Evolutionary conservation across 2,888 invertebrate species (phyloP), one percentile per base, ranked within the genome.

Genomic region (Hirtodrosophila duncani): DNA sequence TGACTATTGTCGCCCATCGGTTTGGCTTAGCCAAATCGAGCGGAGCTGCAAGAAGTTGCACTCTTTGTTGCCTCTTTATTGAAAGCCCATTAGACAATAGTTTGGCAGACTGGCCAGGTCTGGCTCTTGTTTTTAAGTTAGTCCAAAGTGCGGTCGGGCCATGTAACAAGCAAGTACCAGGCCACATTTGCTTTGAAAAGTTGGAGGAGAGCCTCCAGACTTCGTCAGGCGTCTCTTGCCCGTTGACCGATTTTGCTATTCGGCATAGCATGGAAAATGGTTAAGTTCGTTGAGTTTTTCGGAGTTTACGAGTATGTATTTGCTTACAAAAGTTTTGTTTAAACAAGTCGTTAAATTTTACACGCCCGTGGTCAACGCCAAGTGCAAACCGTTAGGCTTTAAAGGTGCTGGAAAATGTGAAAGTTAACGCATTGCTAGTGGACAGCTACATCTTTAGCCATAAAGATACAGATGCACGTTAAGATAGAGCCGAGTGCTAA

Each of bases 331-430:
- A 62, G 43, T 67, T 62, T 52, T 59, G 71, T 74, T 71, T 64
- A 79, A 67, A 46, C 61, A 67, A 75, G 62, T 75, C 72, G 72
- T 72, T 72, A 72, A 72, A 71, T 64, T 49, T 61, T 70, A 56
- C 64, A 62, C 62, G 61, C 64, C 57, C n/a, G n/a, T n/a, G n/a
- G n/a, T n/a, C 52, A 42, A 42, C 49, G 49, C n/a, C 27, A 9
- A 18, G 27, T 20, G 26, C 21, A 14, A 34, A 24, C 43, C 49
- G 57, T 53, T 48, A 48, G 34, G 29, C 62, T 45, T 67, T 48
- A 45, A 65, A 65, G 41, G 57, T 16, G 20, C 13, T 24, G 42
- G 29, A 33, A 41, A 75, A 71, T 75, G 74, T 74, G 74, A 74
- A 75, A 75, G 74, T 71, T 67, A 69, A 71, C 74, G 72, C 77